These are phyloP conservation scores for Mythimna ferrago DNA, from an alignment of 2,888 invertebrate genomes.

Conservation along the genomic window DNA sequence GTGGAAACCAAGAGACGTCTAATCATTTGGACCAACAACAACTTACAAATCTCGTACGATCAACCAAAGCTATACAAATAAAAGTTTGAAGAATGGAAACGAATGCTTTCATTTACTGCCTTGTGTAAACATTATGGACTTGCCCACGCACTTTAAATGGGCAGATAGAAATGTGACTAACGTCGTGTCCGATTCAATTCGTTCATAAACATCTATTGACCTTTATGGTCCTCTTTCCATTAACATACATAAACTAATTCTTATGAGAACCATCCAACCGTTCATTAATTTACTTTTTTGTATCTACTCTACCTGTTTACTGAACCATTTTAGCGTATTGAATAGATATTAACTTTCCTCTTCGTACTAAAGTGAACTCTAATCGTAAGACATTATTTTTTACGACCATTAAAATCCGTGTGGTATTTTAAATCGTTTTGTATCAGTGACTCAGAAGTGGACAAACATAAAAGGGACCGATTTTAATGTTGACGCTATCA, in stretches of 20 bases:
- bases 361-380: slow-evolving; percentile 71
- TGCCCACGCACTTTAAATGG: slow-evolving; percentile 68
- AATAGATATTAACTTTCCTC: slow-evolving; percentile 74
- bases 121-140: slow-evolving; percentile 69
- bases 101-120: slow-evolving; percentile 70
- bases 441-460: slow-evolving; percentile 69
- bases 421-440: slow-evolving; percentile 72
- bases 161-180: slow-evolving; percentile 71
- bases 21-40: slow-evolving; percentile 73
- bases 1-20: slow-evolving; percentile 69
- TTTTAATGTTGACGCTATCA: slow-evolving; percentile 67
- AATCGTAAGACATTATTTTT: slow-evolving; percentile 77
- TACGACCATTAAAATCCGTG: slow-evolving; percentile 76
- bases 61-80: slow-evolving; percentile 74
- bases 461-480: slow-evolving; percentile 70
- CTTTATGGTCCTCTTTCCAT: slow-evolving; percentile 74
- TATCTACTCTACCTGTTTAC: slow-evolving; percentile 68
- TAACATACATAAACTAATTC: slow-evolving; percentile 78
- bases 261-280: slow-evolving; percentile 67
- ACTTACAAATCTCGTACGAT: slow-evolving; percentile 69
- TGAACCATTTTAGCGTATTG: slow-evolving; percentile 71
- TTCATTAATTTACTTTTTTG: slow-evolving; percentile 76
- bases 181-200: slow-evolving; percentile 71
- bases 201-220: slow-evolving; percentile 75
- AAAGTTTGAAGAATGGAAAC: slow-evolving; percentile 67